Evolutionary conservation across 1,140 invertebrate species (phyloP).

Genomic region (Gryon sp.): DNA sequence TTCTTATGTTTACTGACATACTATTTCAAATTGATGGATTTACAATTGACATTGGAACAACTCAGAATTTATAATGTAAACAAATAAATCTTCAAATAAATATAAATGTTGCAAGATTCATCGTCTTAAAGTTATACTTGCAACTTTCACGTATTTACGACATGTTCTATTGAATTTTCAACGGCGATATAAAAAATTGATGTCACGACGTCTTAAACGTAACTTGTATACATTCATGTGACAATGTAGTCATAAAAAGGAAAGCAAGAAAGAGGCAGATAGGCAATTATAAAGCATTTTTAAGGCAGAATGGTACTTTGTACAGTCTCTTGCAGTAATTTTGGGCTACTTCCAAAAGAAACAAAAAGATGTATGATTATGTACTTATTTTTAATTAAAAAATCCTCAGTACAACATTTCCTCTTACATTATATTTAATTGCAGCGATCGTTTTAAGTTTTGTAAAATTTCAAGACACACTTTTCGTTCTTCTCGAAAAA

Average conservation of each 20-base stretch:
- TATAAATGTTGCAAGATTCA: slow-evolving; percentile 43
- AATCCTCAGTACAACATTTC: too few relatives aligned
- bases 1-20: too few relatives aligned
- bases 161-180: slow-evolving; percentile 39
- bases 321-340: neutral
- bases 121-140: slow-evolving; percentile 28
- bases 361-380: too few relatives aligned
- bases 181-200: slow-evolving; percentile 36
- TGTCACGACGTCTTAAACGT: slow-evolving; percentile 13
- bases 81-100: slow-evolving; percentile 10
- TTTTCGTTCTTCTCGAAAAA: too few relatives aligned
- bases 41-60: neutral
- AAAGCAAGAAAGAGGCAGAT: slow-evolving; percentile 13
- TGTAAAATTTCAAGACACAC: too few relatives aligned
- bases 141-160: slow-evolving; percentile 45
- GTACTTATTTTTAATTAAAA: too few relatives aligned
- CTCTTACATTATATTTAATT: too few relatives aligned
- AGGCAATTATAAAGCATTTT: slow-evolving; percentile 12
- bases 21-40: too few relatives aligned
- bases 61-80: neutral
- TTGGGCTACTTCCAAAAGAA: neutral
- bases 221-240: slow-evolving; percentile 44
- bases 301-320: slow-evolving; percentile 4
- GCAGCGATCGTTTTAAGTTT: too few relatives aligned
- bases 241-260: slow-evolving; percentile 39